Conservation (phyloP, 2,888 invertebrate genomes). For the Scaptomyza reducta region DNA sequence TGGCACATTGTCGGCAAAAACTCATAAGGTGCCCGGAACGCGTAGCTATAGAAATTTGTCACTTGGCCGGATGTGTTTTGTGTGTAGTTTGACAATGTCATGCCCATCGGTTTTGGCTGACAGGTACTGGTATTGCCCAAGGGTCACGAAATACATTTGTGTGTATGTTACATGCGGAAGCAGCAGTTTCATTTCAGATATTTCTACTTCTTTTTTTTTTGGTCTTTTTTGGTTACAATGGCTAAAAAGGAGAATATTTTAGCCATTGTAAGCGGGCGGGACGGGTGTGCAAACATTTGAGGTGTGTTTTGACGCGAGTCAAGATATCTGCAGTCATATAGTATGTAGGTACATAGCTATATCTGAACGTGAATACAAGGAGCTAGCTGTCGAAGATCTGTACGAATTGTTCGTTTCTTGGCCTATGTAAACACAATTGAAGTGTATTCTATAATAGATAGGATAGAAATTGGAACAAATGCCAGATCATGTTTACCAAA, state of each 20-base stretch:
- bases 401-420: conserved; percentile 61
- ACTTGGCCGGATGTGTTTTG: conserved; percentile 78
- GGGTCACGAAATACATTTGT: conserved; percentile 55
- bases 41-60: conserved; percentile 63
- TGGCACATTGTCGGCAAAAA: conserved; percentile 47
- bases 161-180: conserved; percentile 62
- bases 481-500: conserved; percentile 77
- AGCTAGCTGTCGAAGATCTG: conserved; percentile 50
- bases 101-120: conserved; percentile 56
- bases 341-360: neutral
- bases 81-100: conserved; percentile 68
- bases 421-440: conserved; percentile 68
- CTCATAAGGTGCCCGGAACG: conserved; percentile 46
- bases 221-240: conserved; percentile 35
- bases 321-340: conserved; percentile 39
- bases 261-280: conserved; percentile 21
- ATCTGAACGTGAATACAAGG: conserved; percentile 6
- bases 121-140: conserved; percentile 63
- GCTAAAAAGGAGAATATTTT: too few relatives aligned
- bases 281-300: conserved; percentile 81
- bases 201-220: conserved; percentile 33
- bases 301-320: conserved; percentile 82
- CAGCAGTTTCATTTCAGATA: conserved; percentile 55
- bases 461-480: conserved; percentile 74
- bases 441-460: conserved; percentile 55